These are phyloP conservation scores for Apis mellifera DNA, from an alignment of 1,140 invertebrate genomes.

Conservation along the genomic window DNA sequence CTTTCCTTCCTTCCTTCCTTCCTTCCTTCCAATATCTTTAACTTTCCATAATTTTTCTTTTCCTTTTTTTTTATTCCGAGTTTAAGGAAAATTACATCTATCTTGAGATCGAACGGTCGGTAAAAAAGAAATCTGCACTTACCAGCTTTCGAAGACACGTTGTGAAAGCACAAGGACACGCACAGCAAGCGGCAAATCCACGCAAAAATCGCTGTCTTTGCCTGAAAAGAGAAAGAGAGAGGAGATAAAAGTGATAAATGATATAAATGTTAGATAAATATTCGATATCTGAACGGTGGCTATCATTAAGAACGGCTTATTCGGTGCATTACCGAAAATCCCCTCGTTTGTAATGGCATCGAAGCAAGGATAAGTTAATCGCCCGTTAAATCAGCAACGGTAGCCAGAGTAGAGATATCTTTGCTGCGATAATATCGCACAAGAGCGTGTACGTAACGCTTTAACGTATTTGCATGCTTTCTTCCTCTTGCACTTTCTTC, in stretches of 20 bases:
- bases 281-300: no score
- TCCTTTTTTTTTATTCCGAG: no score
- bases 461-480: no score
- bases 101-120: no score
- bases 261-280: background rate
- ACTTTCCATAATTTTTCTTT: no score
- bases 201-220: conserved; percentile 58
- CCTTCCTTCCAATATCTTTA: background rate
- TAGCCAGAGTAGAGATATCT: background rate
- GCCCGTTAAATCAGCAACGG: background rate
- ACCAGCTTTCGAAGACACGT: conserved; percentile 72
- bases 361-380: background rate
- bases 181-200: conserved; percentile 70
- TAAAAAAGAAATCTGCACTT: conserved; percentile 57
- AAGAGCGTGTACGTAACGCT: no score
- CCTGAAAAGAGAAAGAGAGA: conserved; percentile 65
- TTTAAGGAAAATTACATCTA: no score
- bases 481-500: no score
- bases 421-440: background rate
- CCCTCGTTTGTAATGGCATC: background rate
- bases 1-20: background rate
- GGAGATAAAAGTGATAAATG: background rate
- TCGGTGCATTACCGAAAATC: background rate
- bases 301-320: background rate
- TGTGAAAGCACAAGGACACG: conserved; percentile 63